Percentiles rank a stretch among this genome's conserved stretches.
Conservation (phyloP, 2,113 vertebrate species). For the Syrrhaptes paradoxus region DNA sequence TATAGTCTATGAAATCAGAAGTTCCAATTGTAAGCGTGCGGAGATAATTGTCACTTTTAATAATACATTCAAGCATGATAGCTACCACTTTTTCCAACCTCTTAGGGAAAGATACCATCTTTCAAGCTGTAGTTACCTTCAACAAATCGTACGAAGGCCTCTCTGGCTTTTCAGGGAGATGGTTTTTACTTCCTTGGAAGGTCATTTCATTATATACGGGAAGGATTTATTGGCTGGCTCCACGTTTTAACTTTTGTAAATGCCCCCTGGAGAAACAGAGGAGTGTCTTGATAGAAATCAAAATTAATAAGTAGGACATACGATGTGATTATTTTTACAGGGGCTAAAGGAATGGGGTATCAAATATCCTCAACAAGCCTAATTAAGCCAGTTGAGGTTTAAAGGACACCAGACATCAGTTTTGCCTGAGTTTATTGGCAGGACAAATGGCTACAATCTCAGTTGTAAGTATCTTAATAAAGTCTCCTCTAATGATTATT, state of each 20-base stretch:
- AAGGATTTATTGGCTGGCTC: background rate
- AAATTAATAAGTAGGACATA: slow-evolving; percentile 25
- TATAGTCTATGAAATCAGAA: slow-evolving; percentile 30
- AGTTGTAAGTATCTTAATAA: background rate
- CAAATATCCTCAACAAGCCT: background rate
- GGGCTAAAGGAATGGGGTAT: background rate
- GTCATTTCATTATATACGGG: background rate
- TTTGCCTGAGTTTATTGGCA: slow-evolving; percentile 21
- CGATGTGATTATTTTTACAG: background rate
- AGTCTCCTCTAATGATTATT: background rate
- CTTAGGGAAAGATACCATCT: slow-evolving; percentile 34
- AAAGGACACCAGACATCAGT: background rate
- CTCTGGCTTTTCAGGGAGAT: background rate
- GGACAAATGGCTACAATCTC: slow-evolving; percentile 1
- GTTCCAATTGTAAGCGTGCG: slow-evolving; percentile 13
- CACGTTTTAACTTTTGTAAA: slow-evolving; percentile 9
- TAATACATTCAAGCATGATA: slow-evolving; percentile 38
- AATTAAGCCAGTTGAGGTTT: slow-evolving; percentile 16
- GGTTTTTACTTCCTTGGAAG: slow-evolving; percentile 11
- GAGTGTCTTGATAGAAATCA: background rate
- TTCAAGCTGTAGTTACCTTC: slow-evolving; percentile 6
- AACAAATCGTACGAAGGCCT: background rate
- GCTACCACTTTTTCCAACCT: background rate
- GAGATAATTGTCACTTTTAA: slow-evolving; percentile 63
- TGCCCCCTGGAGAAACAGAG: background rate